A percentile compares a stretch with the other conserved stretches of the same genome.
These are phyloP conservation scores for Hypselothyrea guttata DNA, from an alignment of 2,888 invertebrate species.

Conservation along the genomic window DNA sequence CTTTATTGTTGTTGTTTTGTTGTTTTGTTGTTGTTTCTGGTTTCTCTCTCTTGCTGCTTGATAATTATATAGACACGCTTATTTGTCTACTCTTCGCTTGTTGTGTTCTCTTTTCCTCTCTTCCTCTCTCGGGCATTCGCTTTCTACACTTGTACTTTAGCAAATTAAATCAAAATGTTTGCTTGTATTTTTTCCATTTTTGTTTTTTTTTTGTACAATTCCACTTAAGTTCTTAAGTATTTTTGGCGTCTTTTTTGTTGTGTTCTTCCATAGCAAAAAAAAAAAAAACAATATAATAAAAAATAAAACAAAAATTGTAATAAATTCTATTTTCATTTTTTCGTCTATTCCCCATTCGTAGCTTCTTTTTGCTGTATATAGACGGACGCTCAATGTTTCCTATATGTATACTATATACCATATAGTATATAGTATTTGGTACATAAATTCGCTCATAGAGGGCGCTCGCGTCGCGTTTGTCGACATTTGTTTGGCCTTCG, in stretches of 20 bases:
- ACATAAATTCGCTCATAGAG: slow-evolving; percentile 36
- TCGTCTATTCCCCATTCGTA: slow-evolving; percentile 44
- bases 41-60: slow-evolving; percentile 21
- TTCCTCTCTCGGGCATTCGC: slow-evolving; percentile 21
- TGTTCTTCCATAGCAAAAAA: slow-evolving; percentile 25
- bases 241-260: slow-evolving; percentile 12
- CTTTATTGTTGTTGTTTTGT: slow-evolving; percentile 22
- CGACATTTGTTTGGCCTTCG: slow-evolving; percentile 68
- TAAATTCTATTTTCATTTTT: slow-evolving; percentile 56
- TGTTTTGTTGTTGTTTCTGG: slow-evolving; percentile 19
- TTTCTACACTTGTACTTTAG: slow-evolving; percentile 5
- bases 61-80: slow-evolving; percentile 50
- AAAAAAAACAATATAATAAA: too few species aligned
- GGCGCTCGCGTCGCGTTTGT: slow-evolving; percentile 46
- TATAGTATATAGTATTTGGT: slow-evolving; percentile 4
- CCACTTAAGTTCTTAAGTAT: slow-evolving; percentile 51
- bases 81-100: slow-evolving; percentile 15
- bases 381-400: slow-evolving; percentile 41
- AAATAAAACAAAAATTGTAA: slow-evolving; percentile 62
- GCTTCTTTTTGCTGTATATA: slow-evolving; percentile 41
- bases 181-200: slow-evolving; percentile 18
- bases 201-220: slow-evolving; percentile 44
- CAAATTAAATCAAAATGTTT: slow-evolving; percentile 32
- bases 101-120: slow-evolving; percentile 20
- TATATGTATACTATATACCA: slow-evolving; percentile 31